Conservation (phyloP, 2,797 vertebrate genomes). For the Philypnodon macrostomus region DNA sequence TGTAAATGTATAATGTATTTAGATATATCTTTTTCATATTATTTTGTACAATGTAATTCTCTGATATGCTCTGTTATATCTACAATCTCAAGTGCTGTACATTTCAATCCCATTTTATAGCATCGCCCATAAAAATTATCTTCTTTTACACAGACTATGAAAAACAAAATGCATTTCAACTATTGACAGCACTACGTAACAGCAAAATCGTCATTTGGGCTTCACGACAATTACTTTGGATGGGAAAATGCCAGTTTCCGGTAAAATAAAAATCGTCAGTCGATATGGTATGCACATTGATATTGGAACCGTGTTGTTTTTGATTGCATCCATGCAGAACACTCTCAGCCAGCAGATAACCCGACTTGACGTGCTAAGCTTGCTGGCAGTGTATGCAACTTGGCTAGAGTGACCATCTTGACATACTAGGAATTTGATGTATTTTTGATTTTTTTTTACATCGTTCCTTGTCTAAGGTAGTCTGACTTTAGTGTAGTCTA, state of each 20-base stretch:
- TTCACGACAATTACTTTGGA: constrained; percentile 26
- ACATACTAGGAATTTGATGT: constrained; percentile 17
- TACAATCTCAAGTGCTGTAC: constrained; percentile 67
- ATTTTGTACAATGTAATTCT: constrained; percentile 62
- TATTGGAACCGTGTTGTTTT: constrained; percentile 45
- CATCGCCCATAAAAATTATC: constrained; percentile 6
- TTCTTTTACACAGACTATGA: constrained; percentile 30
- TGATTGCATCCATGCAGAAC: constrained; percentile 43
- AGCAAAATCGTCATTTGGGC: constrained; percentile 30
- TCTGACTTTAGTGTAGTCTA: neutral
- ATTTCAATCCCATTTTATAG: constrained; percentile 37
- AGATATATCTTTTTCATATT: constrained; percentile 63
- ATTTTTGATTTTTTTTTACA: constrained; percentile 7
- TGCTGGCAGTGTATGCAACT: constrained; percentile 68
- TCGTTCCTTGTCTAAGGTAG: neutral
- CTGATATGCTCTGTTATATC: constrained; percentile 65
- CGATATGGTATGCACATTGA: constrained; percentile 6
- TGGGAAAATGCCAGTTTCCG: constrained; percentile 17
- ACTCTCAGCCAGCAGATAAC: constrained; percentile 33
- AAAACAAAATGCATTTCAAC: constrained; percentile 41
- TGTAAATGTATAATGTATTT: constrained; percentile 55
- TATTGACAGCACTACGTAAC: constrained; percentile 42
- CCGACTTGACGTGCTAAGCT: constrained; percentile 31
- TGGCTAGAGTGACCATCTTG: constrained; percentile 31
- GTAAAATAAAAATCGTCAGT: neutral